Evolutionary conservation across 2,113 vertebrate species (phyloP), one percentile per base, ranked within the genome.

Genomic region (Oriolus oriolus): DNA sequence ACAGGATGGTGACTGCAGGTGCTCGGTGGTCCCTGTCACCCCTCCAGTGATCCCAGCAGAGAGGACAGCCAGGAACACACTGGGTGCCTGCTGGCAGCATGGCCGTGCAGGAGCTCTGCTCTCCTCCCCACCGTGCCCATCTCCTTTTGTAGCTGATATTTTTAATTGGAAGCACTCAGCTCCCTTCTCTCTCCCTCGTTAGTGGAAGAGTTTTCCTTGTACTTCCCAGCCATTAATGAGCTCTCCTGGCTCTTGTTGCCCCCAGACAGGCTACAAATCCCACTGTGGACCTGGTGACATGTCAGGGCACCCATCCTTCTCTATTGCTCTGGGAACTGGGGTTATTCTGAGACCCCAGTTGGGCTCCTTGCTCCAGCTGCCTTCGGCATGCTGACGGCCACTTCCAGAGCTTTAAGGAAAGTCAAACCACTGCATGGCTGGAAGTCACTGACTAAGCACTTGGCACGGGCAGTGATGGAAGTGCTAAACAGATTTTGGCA

Each of bases 381-480:
- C 79, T 76, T 90, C 11, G 6, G n/a, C 33, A 39, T 22, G 59
- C 84, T 93, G 13, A 21, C 0, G 53, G 76, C 83, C 41, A 8
- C 86, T 90, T 74, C 59, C 93, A 92, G 91, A 75, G 93, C 84
- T 96, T 83, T 92, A 84, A 94, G 9, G 37, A 83, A 92, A 95
- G 95, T 96, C 91, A 88, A 92, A 96, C 79, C 91, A 11, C 93
- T 89, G 95, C 91, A 15, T 28, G 80, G 93, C 89, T 96, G 89
- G 71, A 87, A 96, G 93, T 91, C 93, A 65, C 95, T 96, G 96
- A 96, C 95, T 91, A 96, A 96, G 95, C 96, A 96, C 87, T 96
- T 96, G 96, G 96, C 96, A 94, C 30, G 4, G 44, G 84, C 30
- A 3, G 3, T 30, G 95, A 87, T 95, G 84, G 95, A 84, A 95